phyloP scores from a whole-genome alignment of 1,140 invertebrate genomes.

The Pseudomyrmex pallidus region DNA sequence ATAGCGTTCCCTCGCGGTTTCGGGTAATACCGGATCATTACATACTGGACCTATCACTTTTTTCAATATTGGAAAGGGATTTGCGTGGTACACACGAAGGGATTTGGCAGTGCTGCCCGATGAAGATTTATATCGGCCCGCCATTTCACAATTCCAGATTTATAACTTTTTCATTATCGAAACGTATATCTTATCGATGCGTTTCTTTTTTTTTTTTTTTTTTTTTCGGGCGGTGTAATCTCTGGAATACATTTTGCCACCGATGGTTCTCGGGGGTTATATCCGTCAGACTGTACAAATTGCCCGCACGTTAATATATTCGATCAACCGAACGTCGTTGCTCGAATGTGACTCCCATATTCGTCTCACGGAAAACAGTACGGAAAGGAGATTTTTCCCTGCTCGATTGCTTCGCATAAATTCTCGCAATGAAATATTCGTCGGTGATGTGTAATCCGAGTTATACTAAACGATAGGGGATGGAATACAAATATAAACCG shows the following conservation, averaged over 20 bases:
- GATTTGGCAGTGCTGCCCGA: constrained; percentile 72
- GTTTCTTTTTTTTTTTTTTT: constrained; percentile 10
- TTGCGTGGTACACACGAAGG: constrained; percentile 67
- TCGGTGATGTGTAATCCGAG: constrained; percentile 48
- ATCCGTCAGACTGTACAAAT: constrained; percentile 59
- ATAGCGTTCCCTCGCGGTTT: constrained; percentile 69
- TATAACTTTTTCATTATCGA: constrained; percentile 74
- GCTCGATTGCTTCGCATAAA: constrained; percentile 52
- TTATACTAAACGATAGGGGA: neutral
- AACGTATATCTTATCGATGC: constrained; percentile 57
- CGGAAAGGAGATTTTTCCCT: constrained; percentile 37
- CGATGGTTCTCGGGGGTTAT: constrained; percentile 54
- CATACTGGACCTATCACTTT: constrained; percentile 73
- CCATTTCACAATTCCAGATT: constrained; percentile 74
- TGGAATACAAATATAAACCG: constrained; percentile 29
- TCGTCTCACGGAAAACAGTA: constrained; percentile 15
- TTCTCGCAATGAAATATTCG: constrained; percentile 53
- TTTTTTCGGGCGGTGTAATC: constrained; percentile 48
- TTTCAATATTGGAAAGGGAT: constrained; percentile 76
- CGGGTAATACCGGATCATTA: constrained; percentile 68
- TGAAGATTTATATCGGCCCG: constrained; percentile 73
- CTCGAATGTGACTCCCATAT: constrained; percentile 58
- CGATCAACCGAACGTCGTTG: constrained; percentile 60
- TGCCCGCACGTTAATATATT: constrained; percentile 61
- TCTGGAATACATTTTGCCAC: constrained; percentile 51